Percentiles rank a stretch among this genome's conserved stretches.
phyloP scores from a whole-genome alignment of 1,140 invertebrate species.

The Manduca sexta region DNA sequence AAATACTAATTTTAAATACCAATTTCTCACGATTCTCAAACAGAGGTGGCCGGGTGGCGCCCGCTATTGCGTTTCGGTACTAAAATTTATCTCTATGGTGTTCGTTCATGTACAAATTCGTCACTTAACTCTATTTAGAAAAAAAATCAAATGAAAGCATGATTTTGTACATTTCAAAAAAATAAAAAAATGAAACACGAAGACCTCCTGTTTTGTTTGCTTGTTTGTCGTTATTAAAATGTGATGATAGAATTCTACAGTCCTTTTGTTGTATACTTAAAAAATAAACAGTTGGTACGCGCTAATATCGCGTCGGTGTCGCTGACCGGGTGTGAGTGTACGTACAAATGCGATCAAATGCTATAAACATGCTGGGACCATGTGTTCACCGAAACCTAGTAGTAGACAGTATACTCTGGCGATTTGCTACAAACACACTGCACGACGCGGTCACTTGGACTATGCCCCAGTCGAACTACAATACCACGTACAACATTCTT shows the following conservation, averaged over 20 bases:
- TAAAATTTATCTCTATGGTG: conserved; percentile 31
- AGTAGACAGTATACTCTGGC: conserved; percentile 10
- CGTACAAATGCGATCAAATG: conserved; percentile 32
- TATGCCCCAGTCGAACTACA: conserved; percentile 9
- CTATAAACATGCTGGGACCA: conserved; percentile 12
- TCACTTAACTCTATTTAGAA: conserved; percentile 68
- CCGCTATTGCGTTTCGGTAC: conserved; percentile 45
- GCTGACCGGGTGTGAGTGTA: conserved; percentile 7
- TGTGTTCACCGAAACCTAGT: conserved; percentile 1
- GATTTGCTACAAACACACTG: conserved; percentile 10
- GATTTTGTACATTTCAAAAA: conserved; percentile 70
- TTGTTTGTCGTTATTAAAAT: conserved; percentile 46
- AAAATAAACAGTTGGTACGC: conserved; percentile 49
- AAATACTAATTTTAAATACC: conserved; percentile 73
- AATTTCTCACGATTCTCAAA: conserved; percentile 59
- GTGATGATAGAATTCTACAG: conserved; percentile 70
- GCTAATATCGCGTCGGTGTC: conserved; percentile 16
- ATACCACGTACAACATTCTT: not conserved
- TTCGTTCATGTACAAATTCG: conserved; percentile 59
- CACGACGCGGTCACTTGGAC: not conserved
- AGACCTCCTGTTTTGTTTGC: conserved; percentile 35
- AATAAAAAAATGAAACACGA: conserved; percentile 49
- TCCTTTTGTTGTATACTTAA: conserved; percentile 62
- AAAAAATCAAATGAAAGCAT: conserved; percentile 67
- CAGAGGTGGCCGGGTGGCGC: conserved; percentile 26